These are phyloP conservation scores for Brachynemurus nebulosus DNA, from an alignment of 2,888 invertebrate genomes.

Conservation along the genomic window DNA sequence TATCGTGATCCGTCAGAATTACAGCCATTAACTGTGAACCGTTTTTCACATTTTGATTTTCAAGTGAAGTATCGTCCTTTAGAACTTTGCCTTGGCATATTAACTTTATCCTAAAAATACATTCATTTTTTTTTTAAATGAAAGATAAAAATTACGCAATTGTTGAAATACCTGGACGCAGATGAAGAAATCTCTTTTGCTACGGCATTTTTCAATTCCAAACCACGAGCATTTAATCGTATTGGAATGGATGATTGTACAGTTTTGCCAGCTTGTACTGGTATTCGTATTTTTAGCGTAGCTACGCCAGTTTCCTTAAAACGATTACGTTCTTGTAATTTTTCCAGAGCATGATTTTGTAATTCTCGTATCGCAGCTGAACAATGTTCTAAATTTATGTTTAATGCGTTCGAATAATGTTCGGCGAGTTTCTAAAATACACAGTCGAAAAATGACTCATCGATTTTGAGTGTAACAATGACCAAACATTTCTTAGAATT, in stretches of 20 bases:
- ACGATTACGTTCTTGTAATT: slow-evolving; percentile 51
- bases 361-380: slow-evolving; percentile 44
- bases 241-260: slow-evolving; percentile 39
- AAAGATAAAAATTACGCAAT: too few species aligned
- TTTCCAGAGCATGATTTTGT: slow-evolving; percentile 54
- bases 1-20: slow-evolving; percentile 25
- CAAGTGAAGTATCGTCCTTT: slow-evolving; percentile 34
- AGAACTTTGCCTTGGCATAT: slow-evolving; percentile 54
- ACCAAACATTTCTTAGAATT: slow-evolving; percentile 12
- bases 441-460: not conserved
- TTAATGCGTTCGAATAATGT: slow-evolving; percentile 41
- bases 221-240: slow-evolving; percentile 37
- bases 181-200: slow-evolving; percentile 34
- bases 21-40: slow-evolving; percentile 53
- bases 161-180: slow-evolving; percentile 29
- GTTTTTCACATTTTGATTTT: slow-evolving; percentile 49
- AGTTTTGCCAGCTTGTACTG: slow-evolving; percentile 37
- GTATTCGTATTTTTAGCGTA: slow-evolving; percentile 53
- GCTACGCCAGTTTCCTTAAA: slow-evolving; percentile 60
- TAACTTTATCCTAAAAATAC: slow-evolving; percentile 45
- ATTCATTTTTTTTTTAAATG: too few species aligned
- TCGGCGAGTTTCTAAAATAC: slow-evolving; percentile 44
- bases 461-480: too few species aligned
- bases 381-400: slow-evolving; percentile 37
- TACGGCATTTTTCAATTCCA: slow-evolving; percentile 40